Evolutionary conservation across 1,140 invertebrate genomes (phyloP).

Genomic region (Popillia japonica): DNA sequence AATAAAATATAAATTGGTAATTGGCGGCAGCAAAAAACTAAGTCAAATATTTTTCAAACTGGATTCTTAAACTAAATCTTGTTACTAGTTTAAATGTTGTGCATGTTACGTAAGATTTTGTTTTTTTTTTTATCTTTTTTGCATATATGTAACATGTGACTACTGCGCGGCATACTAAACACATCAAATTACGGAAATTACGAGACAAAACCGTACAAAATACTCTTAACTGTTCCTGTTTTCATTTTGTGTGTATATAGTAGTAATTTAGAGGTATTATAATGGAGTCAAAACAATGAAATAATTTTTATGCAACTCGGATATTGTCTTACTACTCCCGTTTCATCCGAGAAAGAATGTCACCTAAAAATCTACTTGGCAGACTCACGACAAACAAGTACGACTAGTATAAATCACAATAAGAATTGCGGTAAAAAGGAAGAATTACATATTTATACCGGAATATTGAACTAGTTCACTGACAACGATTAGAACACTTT

Average conservation of each 20-base stretch:
- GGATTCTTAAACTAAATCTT: too few relatives aligned
- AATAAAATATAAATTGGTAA: too few relatives aligned
- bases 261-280: not conserved
- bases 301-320: slow-evolving; percentile 32
- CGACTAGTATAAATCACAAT: slow-evolving; percentile 22
- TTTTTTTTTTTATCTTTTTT: not conserved
- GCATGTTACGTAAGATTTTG: too few relatives aligned
- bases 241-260: not conserved
- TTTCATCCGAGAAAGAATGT: slow-evolving; percentile 20
- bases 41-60: too few relatives aligned
- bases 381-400: not conserved
- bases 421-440: not conserved
- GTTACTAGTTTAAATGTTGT: too few relatives aligned
- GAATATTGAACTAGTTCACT: slow-evolving; percentile 33
- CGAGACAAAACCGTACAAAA: not conserved
- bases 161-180: not conserved
- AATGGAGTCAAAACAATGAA: slow-evolving; percentile 13
- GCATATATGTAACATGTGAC: not conserved
- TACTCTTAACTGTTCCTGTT: not conserved
- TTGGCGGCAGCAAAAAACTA: too few relatives aligned
- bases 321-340: slow-evolving; percentile 27
- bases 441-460: slow-evolving; percentile 8
- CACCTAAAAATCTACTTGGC: slow-evolving; percentile 28
- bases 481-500: slow-evolving; percentile 28
- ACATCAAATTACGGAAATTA: not conserved